These are phyloP conservation scores for Myiozetetes cayanensis DNA, from an alignment of 2,113 vertebrate species.

Conservation along the genomic window DNA sequence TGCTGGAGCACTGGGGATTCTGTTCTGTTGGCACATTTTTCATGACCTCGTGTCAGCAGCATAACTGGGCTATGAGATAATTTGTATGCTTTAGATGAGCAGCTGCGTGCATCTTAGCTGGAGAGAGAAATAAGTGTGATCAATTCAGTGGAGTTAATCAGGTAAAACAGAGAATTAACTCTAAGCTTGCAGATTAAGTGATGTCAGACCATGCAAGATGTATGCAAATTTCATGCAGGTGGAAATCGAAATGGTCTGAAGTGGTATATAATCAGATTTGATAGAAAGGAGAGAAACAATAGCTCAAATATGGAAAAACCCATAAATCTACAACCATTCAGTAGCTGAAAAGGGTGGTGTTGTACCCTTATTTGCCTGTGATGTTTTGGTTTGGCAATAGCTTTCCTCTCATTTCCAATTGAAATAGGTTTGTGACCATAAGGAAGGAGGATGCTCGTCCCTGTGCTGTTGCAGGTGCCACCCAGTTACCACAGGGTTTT, in stretches of 20 bases:
- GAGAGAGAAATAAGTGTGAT: conserved; percentile 10
- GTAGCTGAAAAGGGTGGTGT: neutral
- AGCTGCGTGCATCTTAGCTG: conserved; percentile 22
- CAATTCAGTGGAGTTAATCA: conserved; percentile 32
- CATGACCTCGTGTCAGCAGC: conserved; percentile 36
- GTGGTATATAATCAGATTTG: neutral
- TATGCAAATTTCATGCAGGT: neutral
- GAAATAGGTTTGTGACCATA: neutral
- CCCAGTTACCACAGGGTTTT: neutral
- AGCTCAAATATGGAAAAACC: neutral
- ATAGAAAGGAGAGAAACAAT: conserved; percentile 6
- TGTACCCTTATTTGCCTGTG: neutral
- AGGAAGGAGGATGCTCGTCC: neutral
- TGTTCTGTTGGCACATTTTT: conserved; percentile 58
- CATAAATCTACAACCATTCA: neutral
- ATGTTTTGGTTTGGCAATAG: neutral
- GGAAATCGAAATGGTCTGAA: neutral
- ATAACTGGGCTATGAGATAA: conserved; percentile 66
- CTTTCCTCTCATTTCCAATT: neutral
- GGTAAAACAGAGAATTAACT: conserved; percentile 30
- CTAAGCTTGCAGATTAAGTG: neutral
- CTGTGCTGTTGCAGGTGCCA: neutral
- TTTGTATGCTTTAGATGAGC: conserved; percentile 49
- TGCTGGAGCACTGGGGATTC: conserved; percentile 18
- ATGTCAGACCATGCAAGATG: neutral